Evolutionary conservation across 2,113 vertebrate species (phyloP), one percentile per base, ranked within the genome.

Genomic region (Siniperca chuatsi): DNA sequence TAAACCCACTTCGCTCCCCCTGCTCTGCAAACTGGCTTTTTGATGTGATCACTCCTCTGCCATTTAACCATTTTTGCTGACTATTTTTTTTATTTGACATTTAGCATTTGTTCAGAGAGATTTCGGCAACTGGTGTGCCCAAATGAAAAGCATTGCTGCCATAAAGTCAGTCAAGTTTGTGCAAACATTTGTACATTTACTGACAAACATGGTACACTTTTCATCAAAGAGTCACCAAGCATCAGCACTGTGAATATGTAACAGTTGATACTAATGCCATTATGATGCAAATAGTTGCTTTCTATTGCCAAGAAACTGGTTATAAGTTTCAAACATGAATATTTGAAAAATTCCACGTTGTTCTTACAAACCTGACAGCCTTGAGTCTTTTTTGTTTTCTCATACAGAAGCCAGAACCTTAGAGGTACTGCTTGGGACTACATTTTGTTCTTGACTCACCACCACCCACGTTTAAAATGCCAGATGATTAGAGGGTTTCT

Each of bases 401-500:
- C 40, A 58, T 3, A 62, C 57, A 48, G 25, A 66, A 82, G 66
- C 54, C 25, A 11, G 64, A 78, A 68, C 20, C 40, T 57, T 20
- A 75, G 79, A 75, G 69, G 62, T 35, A 12, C 48, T 60, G 54
- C 77, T 50, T 71, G 72, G 60, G 70, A 80, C 74, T 62, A 46
- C 81, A 57, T 87, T 88, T 79, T 87, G 79, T 82, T 81, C 80
- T 70, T 50, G 42, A 64, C 82, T 84, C 82, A 67, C 48, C 76
- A 79, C 77, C 74, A 80, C 65, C 73, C 76, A 75, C 57, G 21
- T 87, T 87, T 86, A 71, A 84, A 90, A 90, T 80, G 76, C 71
- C 76, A 75, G 76, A 78, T 94, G 93, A 93, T 95, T 93, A 91
- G 80, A 92, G 86, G 78, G 37, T 67, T 84, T 77, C 66, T 20